Base-by-base conservation (phyloP, 2,888 invertebrate genomes). In the Chaitophorus viminalis region DNA sequence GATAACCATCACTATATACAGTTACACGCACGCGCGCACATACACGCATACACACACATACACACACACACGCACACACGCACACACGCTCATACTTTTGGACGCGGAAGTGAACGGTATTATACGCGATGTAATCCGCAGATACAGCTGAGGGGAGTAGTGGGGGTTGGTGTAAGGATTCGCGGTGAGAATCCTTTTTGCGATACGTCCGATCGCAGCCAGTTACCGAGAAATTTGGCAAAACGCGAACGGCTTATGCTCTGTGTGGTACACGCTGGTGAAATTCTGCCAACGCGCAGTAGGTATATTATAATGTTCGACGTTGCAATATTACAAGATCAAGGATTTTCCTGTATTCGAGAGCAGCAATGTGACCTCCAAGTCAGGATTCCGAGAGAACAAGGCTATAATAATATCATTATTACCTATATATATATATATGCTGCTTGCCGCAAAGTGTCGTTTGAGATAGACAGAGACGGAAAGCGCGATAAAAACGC, bases 91-190 rank as follows among this genome's bases (percentile, higher is more conserved):
- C 11, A 11, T 1, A 68, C 60, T 6, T 68, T 81, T 18, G 39
- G 21, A 82, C 52, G 52, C 82, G 70, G 70, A 82, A 82, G 82
- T 82, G 82, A 82, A 82, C 82, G 82, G 82, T 82, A 82, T 52
- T 70, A 60, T 9, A 60, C 70, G 82, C 81, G 29, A 81, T 68
- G 39, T 68, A 46, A 78, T 79, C 76, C 9, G 21, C 31, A n/a
- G 65, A 60, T 11, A 68, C 31, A 11, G 39, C 9, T 21, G 14
- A 6, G 5, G 17, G 52, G 1, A 11, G 81, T 0, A 70, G 70
- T 25, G 70, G n/a, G 68, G 29, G 0, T 11, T 0, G 39, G 29
- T 14, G 31, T 46, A 81, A 68, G 46, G 46, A 72, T n/a, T 46
- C 25, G 68, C 68, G 31, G 39, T 46, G 31, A 25, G n/a, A 25